A percentile compares a stretch with the other conserved stretches of the same genome.
Evolutionary conservation across 2,888 invertebrate genomes (phyloP).

Genomic region (Drosophila limbata): DNA sequence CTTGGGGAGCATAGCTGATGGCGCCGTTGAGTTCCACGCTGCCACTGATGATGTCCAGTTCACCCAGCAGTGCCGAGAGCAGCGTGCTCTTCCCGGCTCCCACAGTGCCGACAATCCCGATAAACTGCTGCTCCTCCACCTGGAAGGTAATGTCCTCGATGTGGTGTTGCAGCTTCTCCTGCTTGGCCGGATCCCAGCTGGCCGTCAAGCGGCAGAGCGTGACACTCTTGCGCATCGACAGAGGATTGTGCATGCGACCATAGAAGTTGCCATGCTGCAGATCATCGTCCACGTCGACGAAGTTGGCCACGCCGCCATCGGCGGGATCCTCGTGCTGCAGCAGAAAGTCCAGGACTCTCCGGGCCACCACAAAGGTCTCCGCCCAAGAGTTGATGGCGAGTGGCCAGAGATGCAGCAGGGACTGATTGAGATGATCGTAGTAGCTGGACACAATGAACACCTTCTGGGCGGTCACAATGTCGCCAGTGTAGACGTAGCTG

Average conservation of each 20-base stretch:
- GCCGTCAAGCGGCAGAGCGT: slow-evolving; percentile 86
- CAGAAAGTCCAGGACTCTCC: slow-evolving; percentile 89
- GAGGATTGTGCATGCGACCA: slow-evolving; percentile 72
- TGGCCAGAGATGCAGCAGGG: slow-evolving; percentile 92
- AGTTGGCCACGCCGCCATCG: slow-evolving; percentile 73
- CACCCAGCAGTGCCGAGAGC: slow-evolving; percentile 90
- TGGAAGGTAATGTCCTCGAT: slow-evolving; percentile 86
- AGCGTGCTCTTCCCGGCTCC: slow-evolving; percentile 91
- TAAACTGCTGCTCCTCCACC: slow-evolving; percentile 73
- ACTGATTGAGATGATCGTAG: slow-evolving; percentile 91
- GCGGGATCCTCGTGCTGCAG: slow-evolving; percentile 82
- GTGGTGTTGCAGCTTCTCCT: slow-evolving; percentile 64
- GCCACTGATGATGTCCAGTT: slow-evolving; percentile 88
- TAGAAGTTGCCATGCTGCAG: slow-evolving; percentile 69
- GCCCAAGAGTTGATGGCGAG: slow-evolving; percentile 91
- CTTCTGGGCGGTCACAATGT: slow-evolving; percentile 90
- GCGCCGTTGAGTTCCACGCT: slow-evolving; percentile 88
- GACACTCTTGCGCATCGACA: slow-evolving; percentile 80
- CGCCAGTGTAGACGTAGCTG: slow-evolving; percentile 88
- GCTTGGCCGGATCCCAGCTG: slow-evolving; percentile 86
- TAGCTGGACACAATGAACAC: slow-evolving; percentile 93
- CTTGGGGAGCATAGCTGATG: slow-evolving; percentile 92
- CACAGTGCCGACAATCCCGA: slow-evolving; percentile 89
- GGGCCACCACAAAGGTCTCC: slow-evolving; percentile 91
- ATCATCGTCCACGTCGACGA: slow-evolving; percentile 68